Base-by-base conservation (phyloP, 2,888 invertebrate genomes). In the Subacronicta megacephala region DNA sequence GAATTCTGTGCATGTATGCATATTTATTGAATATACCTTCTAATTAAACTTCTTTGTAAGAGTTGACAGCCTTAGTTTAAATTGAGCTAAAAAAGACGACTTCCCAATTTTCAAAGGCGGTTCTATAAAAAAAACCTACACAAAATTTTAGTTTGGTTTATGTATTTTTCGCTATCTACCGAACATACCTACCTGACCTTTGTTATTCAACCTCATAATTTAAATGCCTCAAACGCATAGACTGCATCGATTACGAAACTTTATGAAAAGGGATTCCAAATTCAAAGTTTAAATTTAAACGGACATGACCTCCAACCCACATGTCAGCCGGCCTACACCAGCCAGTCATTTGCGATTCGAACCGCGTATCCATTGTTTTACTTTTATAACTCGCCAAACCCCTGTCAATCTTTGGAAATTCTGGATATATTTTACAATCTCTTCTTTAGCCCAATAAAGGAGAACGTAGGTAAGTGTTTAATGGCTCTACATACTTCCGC, bases 281-380 rank as follows among this genome's bases (percentile, higher is more conserved):
- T 84, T 80, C 76, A 83, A 82, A 82, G 81, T 82, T 77, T 79
- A 84, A 85, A 83, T 82, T 78, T 78, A 81, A 82, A 80, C 80
- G 80, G 74, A 80, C 80, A 78, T 88, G 91, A 91, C 93, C 93
- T 93, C 90, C 89, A 84, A 81, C 93, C 93, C 93, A 93, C 93
- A 93, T 92, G 89, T 78, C 84, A 72, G 75, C 55, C 84, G 75
- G 81, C 93, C 92, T 88, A 91, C 92, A 87, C 87, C 82, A 78
- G 73, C 70, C 78, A 67, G 68, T 81, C 83, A 92, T 90, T 91
- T 90, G 87, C 82, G 79, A 93, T 93, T 93, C 92, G 80, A 84
- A 84, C 83, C 87, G 88, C 92, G 89, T 89, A 80, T 64, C 87
- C 88, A 90, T 90, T 93, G 92, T 93, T 87, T 90, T 85, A 89